These are phyloP conservation scores for Temnothorax nylanderi DNA, from an alignment of 1,140 invertebrate species.

Conservation along the genomic window DNA sequence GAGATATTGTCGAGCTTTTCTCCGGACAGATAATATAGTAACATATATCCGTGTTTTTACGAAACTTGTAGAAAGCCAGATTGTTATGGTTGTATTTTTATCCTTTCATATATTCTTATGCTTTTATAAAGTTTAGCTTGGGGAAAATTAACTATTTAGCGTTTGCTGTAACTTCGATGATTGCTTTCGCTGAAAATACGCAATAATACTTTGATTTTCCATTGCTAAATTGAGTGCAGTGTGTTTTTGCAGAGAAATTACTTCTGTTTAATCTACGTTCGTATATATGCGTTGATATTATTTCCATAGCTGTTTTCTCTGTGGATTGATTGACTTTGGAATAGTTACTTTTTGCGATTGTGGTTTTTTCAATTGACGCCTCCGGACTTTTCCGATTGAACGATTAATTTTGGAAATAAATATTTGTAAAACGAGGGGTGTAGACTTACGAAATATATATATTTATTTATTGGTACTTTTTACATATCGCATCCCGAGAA, in stretches of 20 bases:
- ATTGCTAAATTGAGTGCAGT: not conserved
- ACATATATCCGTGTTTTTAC: not conserved
- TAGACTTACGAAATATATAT: not conserved
- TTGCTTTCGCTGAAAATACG: not conserved
- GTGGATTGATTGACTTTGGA: not conserved
- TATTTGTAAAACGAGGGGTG: not conserved
- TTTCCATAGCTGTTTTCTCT: not conserved
- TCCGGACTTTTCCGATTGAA: constrained; percentile 50
- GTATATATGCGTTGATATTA: not conserved
- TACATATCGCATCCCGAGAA: too few species aligned
- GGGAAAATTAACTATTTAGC: not conserved
- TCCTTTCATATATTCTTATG: not conserved
- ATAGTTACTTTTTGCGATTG: constrained; percentile 48
- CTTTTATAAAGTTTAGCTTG: not conserved
- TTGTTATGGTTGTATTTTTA: not conserved
- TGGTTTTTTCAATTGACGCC: constrained; percentile 5
- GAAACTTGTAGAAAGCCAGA: not conserved
- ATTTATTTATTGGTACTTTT: not conserved
- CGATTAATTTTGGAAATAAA: constrained; percentile 44
- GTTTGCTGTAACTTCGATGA: not conserved
- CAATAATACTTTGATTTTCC: not conserved
- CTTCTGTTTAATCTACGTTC: not conserved
- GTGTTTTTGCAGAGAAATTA: not conserved
- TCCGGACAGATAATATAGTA: constrained; percentile 21
- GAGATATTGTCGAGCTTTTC: constrained; percentile 21